These are phyloP conservation scores for Porphyrio hochstetteri DNA, from an alignment of 2,113 vertebrate species.

Conservation along the genomic window DNA sequence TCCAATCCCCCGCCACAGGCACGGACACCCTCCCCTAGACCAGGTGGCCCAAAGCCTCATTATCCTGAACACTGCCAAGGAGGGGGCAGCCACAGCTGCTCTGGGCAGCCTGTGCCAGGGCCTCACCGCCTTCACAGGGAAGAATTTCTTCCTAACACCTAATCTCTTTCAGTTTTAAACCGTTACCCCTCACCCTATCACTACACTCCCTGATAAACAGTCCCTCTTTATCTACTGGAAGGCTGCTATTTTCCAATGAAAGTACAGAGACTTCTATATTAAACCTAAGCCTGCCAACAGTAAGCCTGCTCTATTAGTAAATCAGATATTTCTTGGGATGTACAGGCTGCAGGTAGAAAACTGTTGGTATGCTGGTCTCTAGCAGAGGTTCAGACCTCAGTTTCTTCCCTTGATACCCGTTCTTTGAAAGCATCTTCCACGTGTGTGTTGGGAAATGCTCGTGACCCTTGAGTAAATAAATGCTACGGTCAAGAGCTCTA, in stretches of 20 bases:
- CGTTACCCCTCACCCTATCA: fast-evolving
- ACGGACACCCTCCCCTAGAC: not conserved
- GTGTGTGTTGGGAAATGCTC: not conserved
- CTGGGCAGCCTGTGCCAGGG: not conserved
- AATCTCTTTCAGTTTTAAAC: not conserved
- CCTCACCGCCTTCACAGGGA: not conserved
- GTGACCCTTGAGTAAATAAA: not conserved
- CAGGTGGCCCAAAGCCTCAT: not conserved
- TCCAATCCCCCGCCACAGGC: not conserved
- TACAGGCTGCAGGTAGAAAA: not conserved
- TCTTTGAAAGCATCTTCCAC: not conserved
- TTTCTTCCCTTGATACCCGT: not conserved
- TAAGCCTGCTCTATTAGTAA: not conserved
- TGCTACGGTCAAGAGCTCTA: not conserved
- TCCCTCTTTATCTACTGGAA: not conserved
- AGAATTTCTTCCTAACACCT: not conserved
- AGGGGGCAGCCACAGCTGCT: not conserved
- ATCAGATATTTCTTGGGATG: not conserved
- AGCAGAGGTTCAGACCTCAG: not conserved
- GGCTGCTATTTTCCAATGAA: not conserved
- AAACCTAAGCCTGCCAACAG: not conserved
- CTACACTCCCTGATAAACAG: not conserved
- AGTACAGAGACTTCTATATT: not conserved
- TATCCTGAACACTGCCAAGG: not conserved
- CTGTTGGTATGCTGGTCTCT: not conserved